These are phyloP conservation scores for Tamandua tetradactyla DNA, from an alignment of 2,797 vertebrate genomes.

Conservation along the genomic window DNA sequence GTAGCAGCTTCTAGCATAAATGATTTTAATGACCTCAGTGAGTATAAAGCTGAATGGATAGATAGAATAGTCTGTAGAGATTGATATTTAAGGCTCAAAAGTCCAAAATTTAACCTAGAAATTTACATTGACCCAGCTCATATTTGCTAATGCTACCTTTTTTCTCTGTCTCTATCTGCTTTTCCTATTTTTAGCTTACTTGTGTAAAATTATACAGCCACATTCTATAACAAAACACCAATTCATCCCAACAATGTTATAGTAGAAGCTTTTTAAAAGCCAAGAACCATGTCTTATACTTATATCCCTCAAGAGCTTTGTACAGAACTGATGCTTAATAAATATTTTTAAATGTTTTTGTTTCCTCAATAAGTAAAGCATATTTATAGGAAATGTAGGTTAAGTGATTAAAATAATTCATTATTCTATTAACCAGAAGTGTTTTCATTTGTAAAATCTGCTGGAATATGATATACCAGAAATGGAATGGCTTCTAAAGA, in stretches of 20 bases:
- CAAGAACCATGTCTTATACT: not conserved
- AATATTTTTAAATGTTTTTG: not conserved
- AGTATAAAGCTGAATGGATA: not conserved
- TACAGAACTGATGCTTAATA: not conserved
- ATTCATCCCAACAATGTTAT: not conserved
- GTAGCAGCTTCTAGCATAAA: not conserved
- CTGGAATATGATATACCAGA: too few species aligned
- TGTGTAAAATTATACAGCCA: not conserved
- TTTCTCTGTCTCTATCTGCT: not conserved
- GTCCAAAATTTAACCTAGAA: conserved; percentile 18
- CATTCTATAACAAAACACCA: not conserved
- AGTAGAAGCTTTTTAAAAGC: not conserved
- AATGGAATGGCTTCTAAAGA: too few species aligned
- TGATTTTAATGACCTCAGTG: not conserved
- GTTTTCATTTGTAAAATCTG: too few species aligned
- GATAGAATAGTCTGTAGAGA: not conserved
- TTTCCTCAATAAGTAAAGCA: not conserved
- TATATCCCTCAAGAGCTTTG: not conserved
- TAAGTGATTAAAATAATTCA: not conserved
- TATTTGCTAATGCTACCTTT: not conserved
- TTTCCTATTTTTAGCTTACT: conserved; percentile 2
- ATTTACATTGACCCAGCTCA: not conserved
- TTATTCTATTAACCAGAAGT: not conserved
- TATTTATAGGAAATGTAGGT: not conserved
- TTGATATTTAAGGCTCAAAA: not conserved